Conservation (phyloP, 2,797 vertebrate species). For the Channa striata region DNA sequence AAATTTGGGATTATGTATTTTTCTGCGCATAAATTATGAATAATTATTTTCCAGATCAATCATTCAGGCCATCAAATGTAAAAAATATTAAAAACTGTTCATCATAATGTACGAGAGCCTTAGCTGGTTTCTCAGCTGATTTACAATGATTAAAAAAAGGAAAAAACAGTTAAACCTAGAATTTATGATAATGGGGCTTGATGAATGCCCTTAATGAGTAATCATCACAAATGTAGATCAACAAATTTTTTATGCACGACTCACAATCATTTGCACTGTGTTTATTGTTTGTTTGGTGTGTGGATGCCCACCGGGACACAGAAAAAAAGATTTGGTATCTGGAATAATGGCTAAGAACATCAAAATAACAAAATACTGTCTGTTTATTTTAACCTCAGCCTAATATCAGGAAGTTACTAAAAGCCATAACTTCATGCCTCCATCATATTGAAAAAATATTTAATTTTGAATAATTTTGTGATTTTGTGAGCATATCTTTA, state of each 20-base stretch:
- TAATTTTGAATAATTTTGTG: no score
- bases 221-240: not conserved
- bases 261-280: not conserved
- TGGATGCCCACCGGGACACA: no score
- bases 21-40: no score
- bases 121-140: not conserved
- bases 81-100: conserved; percentile 15
- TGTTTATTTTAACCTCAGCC: no score
- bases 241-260: not conserved
- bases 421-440: no score
- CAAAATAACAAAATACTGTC: no score
- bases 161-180: not conserved
- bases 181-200: not conserved
- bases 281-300: conserved; percentile 1
- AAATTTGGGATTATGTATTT: no score
- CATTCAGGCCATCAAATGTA: conserved; percentile 8
- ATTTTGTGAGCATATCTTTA: no score
- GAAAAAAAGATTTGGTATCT: no score
- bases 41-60: conserved; percentile 21
- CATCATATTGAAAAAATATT: no score
- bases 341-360: no score
- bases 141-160: not conserved
- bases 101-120: not conserved
- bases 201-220: not conserved
- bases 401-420: no score